Evolutionary conservation across 2,888 invertebrate genomes (phyloP).

Genomic region (Apamea sordens): DNA sequence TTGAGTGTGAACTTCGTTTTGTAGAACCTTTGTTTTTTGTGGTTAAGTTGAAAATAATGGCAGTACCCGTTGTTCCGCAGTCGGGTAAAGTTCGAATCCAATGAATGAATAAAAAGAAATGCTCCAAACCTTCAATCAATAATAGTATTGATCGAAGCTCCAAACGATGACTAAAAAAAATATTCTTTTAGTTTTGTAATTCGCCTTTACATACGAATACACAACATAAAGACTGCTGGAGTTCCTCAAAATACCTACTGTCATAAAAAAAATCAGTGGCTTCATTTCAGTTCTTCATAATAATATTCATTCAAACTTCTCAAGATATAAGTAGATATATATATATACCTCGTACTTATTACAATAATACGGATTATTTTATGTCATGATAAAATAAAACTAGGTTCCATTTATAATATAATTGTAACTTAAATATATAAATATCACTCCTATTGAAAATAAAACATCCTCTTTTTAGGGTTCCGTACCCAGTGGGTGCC

Average conservation of each 20-base stretch:
- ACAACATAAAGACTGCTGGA: no score
- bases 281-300: no score
- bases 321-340: no score
- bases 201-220: neutral
- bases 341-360: no score
- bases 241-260: no score
- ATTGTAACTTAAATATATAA: neutral
- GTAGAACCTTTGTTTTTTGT: slow-evolving; percentile 25
- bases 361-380: no score
- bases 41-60: neutral
- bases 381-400: neutral
- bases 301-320: no score
- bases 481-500: no score
- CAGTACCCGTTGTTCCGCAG: neutral
- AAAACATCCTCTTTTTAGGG: no score
- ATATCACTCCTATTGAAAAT: neutral
- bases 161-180: neutral
- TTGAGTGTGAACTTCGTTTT: slow-evolving; percentile 26
- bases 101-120: neutral
- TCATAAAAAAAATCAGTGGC: no score
- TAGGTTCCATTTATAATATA: neutral
- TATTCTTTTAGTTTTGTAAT: neutral
- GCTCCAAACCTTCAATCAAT: no score
- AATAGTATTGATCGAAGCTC: no score
- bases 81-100: neutral